phyloP scores from a whole-genome alignment of 2,113 vertebrate genomes.

The Antechinus flavipes region DNA sequence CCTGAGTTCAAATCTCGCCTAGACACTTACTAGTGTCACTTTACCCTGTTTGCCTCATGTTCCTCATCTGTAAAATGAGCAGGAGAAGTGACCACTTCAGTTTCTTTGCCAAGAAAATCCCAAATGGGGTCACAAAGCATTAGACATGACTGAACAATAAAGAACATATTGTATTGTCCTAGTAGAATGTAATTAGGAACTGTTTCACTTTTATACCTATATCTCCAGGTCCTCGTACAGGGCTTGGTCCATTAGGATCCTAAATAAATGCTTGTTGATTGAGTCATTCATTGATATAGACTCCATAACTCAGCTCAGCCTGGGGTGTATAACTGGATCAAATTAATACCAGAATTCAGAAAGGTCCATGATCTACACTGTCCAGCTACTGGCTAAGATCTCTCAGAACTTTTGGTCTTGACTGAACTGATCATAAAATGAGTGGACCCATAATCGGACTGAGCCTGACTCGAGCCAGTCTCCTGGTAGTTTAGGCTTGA shows the following conservation, averaged over 20 bases:
- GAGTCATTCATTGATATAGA: not conserved
- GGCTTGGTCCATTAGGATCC: not conserved
- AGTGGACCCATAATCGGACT: not conserved
- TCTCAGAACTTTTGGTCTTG: not conserved
- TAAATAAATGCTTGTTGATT: not conserved
- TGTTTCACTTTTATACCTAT: not conserved
- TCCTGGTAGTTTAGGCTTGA: not conserved
- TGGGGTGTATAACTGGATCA: not conserved
- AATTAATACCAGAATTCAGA: not conserved
- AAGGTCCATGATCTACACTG: not conserved
- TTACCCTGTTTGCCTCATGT: not conserved
- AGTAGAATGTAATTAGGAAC: not conserved
- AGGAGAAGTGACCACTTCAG: too few species aligned
- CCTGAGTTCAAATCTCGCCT: too few species aligned
- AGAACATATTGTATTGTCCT: not conserved
- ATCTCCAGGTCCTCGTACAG: not conserved
- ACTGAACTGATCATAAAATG: not conserved
- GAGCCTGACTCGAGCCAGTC: not conserved
- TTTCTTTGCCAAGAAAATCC: too few species aligned
- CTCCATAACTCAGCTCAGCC: not conserved
- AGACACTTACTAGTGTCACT: not conserved
- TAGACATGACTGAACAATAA: too few species aligned
- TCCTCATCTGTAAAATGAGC: too few species aligned
- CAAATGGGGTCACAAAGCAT: too few species aligned
- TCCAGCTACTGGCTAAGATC: not conserved